These are phyloP conservation scores for Calidris pygmaea DNA, from an alignment of 2,113 vertebrate genomes.

Conservation along the genomic window DNA sequence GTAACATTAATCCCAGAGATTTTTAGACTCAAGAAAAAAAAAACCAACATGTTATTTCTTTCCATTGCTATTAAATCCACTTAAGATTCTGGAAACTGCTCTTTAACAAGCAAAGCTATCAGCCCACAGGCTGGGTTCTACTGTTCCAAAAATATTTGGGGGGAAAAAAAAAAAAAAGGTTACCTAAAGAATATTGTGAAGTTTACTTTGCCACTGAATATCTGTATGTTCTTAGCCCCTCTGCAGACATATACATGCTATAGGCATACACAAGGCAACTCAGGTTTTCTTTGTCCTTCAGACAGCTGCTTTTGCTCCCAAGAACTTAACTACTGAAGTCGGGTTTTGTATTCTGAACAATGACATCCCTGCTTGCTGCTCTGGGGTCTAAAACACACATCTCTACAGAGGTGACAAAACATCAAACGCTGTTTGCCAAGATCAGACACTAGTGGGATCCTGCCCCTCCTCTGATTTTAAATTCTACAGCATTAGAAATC, in stretches of 20 bases:
- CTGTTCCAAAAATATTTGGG: not conserved
- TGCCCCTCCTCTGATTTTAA: not conserved
- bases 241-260: not conserved
- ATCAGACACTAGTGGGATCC: not conserved
- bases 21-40: not conserved
- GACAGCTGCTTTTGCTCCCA: not conserved
- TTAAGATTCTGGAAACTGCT: not conserved
- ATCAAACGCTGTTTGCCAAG: not conserved
- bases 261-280: not conserved
- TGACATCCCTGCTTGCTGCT: not conserved
- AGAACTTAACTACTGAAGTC: not conserved
- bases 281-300: not conserved
- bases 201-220: not conserved
- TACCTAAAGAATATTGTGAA: not conserved
- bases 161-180: not conserved
- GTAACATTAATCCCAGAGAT: not conserved
- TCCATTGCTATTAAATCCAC: not conserved
- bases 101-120: not conserved
- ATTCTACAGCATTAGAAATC: not conserved
- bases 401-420: not conserved
- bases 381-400: not conserved
- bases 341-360: not conserved
- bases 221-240: rapidly evolving
- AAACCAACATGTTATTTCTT: not conserved
- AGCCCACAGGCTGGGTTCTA: not conserved